Evolutionary conservation across 1,140 invertebrate genomes (phyloP), one percentile per base, ranked within the genome.

Genomic region (Lithobius niger): DNA sequence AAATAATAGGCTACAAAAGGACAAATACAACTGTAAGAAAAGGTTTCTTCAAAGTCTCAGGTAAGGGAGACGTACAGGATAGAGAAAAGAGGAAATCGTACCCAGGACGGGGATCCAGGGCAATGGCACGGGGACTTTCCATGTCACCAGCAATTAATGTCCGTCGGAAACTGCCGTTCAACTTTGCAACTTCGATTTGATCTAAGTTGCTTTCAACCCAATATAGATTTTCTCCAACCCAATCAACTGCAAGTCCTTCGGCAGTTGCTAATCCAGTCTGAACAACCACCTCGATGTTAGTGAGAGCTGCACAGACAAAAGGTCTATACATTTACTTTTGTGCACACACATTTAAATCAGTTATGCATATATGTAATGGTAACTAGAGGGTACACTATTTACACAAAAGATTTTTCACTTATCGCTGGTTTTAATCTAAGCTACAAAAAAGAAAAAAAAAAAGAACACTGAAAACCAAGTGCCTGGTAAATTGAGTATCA

Each of bases 121-220:
- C 86, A 61, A 95, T 83, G 2, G 88, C 87, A 22, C 90, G 70
- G 0, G 89, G 88, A 64, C 81, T 89, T 60, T 86, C 81, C 81
- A 94, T 89, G 59, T 83, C 81, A 0, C 86, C 86, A 19, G 86
- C 82, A 25, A 93, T 77, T 0, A 94, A 69, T 0, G 88, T 92
- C 28, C 83, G 77, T 3, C 88, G 69, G 63, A 79, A 83, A 44
- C 76, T 78, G 1, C 90, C 89, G 67, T 89, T 83, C 28, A 90
- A 68, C 59, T 82, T 81, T 15, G 88, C 82, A 53, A 93, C 89
- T 74, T 93, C 88, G 43, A 94, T 92, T 67, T 91, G 87, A 68
- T 91, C 86, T 24, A 93, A 71, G 66, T 82, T 86, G 64, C 82
- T 84, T 69, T 92, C 88, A 1, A 92, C 83, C 78, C 78, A 80